Evolutionary conservation across 2,888 invertebrate genomes (phyloP), one percentile per base, ranked within the genome.

Genomic region (Nemotelus pantherinus): DNA sequence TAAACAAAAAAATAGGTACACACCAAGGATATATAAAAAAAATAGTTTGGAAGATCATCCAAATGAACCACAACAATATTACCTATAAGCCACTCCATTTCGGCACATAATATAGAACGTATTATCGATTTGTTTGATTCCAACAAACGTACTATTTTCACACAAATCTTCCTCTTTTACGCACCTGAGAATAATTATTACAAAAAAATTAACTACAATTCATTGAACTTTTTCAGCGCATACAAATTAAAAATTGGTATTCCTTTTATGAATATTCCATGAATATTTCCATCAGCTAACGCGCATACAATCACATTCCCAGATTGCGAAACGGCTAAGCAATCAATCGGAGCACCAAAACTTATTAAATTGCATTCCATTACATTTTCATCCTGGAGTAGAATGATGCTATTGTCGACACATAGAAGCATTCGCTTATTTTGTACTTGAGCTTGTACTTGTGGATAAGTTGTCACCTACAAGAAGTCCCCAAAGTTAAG

Each of bases 221-320:
- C 64, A 64, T 64, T 25, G 58, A 47, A 43, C 44, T 67, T 3
- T 55, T 3, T 43, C 68, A 77, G 25, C 25, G 25, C 80, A 78
- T 82, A 82, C 82, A 85, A 79, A 79, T 84, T 85, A 76, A 87
- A 87, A 7, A 87, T 72, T 0, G 84, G 82, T 58, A 84, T 74
- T 0, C 87, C 87, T 77, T 85, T 86, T 3, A 86, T 84, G 64
- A 80, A 84, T 2, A 87, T 83, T 1, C 86, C 87, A 81, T 86
- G 85, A 3, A 87, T 83, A 77, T 85, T 84, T 10, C 87, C 87
- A 80, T 86, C 84, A 2, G 83, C 82, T 0, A 87, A 81, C 0
- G 84, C 85, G 74, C 87, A 87, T 0, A 87, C 81, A 58, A 87
- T 85, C 1, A 87, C 77, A 75, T 86, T 84, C 4, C 86, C 87